Evolutionary conservation across 1,140 invertebrate species (phyloP).

Genomic region (Aleiodes sp.): DNA sequence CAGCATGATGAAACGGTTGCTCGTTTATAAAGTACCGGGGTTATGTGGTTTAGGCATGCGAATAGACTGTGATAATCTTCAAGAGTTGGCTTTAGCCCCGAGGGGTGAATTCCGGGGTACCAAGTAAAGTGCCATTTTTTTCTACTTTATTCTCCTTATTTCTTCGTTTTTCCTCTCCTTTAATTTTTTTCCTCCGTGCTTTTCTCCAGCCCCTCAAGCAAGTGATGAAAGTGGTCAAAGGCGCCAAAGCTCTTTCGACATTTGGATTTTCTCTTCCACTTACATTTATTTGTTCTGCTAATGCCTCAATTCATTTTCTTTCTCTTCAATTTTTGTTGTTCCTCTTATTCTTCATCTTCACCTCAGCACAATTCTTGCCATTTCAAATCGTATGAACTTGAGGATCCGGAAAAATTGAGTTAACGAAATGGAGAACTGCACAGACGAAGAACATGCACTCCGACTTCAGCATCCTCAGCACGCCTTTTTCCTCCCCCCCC

Average conservation of each 20-base stretch:
- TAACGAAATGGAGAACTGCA: neutral
- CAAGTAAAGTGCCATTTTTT: slow-evolving; percentile 16
- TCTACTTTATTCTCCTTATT: neutral
- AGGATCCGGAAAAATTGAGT: slow-evolving; percentile 11
- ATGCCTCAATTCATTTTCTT: neutral
- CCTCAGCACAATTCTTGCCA: neutral
- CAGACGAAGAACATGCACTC: neutral
- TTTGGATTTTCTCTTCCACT: slow-evolving; percentile 1
- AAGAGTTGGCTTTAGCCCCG: slow-evolving; percentile 20
- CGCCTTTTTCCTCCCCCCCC: neutral
- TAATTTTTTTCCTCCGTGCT: neutral
- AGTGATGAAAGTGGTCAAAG: neutral
- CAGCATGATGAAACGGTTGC: slow-evolving; percentile 17
- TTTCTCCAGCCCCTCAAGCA: neutral
- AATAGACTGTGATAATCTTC: slow-evolving; percentile 30
- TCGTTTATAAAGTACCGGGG: slow-evolving; percentile 4
- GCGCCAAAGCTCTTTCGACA: neutral
- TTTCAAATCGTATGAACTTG: neutral
- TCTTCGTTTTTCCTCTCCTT: neutral
- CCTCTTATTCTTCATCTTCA: neutral
- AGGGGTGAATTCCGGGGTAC: slow-evolving; percentile 15
- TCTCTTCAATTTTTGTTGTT: neutral
- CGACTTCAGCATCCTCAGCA: neutral
- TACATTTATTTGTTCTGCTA: neutral
- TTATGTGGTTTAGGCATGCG: slow-evolving; percentile 16